Evolutionary conservation across 2,113 vertebrate genomes (phyloP).

Genomic region (Osmerus mordax): DNA sequence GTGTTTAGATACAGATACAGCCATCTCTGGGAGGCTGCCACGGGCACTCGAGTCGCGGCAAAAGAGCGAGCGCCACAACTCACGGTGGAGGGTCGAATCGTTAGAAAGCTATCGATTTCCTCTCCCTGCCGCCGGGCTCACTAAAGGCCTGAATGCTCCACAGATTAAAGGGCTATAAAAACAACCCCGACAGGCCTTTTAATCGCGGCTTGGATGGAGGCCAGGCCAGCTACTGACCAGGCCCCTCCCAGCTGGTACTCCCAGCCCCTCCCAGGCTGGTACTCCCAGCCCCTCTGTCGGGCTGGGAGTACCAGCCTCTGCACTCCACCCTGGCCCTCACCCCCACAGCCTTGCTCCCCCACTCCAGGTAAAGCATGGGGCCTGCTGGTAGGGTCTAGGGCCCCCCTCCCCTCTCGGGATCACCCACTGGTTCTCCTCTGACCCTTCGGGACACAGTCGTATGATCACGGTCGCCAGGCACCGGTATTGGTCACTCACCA

Average conservation of each 20-base stretch:
- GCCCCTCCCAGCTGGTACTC: too few species aligned
- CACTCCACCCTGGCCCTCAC: constrained; percentile 16
- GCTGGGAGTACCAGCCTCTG: constrained; percentile 30
- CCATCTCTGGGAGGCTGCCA: too few species aligned
- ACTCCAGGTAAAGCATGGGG: neutral
- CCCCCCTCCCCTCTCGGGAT: constrained; percentile 1
- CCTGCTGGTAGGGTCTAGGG: neutral
- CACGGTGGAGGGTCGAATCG: neutral
- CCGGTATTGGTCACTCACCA: too few species aligned
- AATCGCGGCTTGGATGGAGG: neutral
- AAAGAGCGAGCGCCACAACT: neutral
- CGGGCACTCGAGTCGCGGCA: neutral
- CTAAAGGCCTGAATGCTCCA: neutral
- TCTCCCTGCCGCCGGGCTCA: neutral
- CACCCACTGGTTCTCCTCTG: too few species aligned
- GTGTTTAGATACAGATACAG: neutral
- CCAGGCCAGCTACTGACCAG: neutral
- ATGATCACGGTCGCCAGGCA: too few species aligned
- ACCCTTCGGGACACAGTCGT: too few species aligned
- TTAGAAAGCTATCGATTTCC: constrained; percentile 11
- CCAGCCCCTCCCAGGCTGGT: too few species aligned
- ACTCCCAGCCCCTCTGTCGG: too few species aligned
- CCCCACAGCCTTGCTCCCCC: neutral
- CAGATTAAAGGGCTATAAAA: constrained; percentile 15
- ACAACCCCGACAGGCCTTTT: constrained; percentile 3